A percentile compares a stretch with the other conserved stretches of the same genome.
phyloP scores from a whole-genome alignment of 2,888 invertebrate species.

The Gerris lacustris region DNA sequence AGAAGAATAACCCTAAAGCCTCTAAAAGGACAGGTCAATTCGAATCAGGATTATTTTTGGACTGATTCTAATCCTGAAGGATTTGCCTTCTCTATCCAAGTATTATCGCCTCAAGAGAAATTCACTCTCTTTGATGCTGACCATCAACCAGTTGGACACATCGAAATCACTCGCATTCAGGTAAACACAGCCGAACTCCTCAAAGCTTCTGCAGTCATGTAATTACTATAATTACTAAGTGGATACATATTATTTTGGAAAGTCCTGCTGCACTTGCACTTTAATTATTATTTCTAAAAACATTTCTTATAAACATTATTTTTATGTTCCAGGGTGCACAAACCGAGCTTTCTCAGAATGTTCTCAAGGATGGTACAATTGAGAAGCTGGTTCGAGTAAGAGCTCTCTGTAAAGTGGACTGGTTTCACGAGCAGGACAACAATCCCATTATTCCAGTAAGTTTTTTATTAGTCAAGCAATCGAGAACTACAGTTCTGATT shows the following conservation, averaged over 20 bases:
- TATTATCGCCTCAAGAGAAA: constrained; percentile 54
- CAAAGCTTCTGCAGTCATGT: too few relatives aligned
- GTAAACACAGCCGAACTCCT: constrained; percentile 36
- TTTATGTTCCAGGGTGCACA: constrained; percentile 41
- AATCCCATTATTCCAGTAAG: neutral
- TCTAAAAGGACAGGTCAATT: constrained; percentile 44
- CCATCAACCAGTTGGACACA: constrained; percentile 52
- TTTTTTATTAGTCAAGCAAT: neutral
- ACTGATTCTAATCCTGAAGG: constrained; percentile 62
- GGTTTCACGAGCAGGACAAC: constrained; percentile 49
- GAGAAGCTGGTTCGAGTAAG: constrained; percentile 51
- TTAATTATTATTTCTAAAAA: too few relatives aligned
- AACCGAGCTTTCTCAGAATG: constrained; percentile 39
- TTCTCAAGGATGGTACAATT: constrained; percentile 37
- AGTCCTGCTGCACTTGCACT: too few relatives aligned
- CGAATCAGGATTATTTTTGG: constrained; percentile 63
- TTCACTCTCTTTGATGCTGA: constrained; percentile 59
- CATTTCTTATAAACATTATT: too few relatives aligned
- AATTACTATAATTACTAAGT: too few relatives aligned
- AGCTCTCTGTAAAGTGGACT: constrained; percentile 54
- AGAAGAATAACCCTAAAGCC: constrained; percentile 58
- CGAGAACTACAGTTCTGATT: too few relatives aligned
- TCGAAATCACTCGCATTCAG: constrained; percentile 54
- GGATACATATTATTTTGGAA: too few relatives aligned
- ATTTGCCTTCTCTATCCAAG: constrained; percentile 57